These are phyloP conservation scores for Cyprinodon brontotheroides DNA, from an alignment of 2,113 vertebrate species.

Conservation along the genomic window DNA sequence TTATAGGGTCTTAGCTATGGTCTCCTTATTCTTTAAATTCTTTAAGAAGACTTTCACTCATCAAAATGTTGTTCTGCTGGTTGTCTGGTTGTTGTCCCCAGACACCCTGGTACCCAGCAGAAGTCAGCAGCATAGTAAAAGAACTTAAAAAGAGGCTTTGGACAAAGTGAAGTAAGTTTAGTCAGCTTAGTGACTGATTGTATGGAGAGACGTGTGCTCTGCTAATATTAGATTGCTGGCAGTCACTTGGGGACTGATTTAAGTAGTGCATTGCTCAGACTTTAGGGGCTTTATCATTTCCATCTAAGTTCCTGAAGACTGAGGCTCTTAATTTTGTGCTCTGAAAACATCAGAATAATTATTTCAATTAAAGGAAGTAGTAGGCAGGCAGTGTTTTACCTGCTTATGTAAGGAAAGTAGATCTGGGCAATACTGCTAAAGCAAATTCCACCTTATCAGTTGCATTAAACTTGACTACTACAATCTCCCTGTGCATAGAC, in stretches of 20 bases:
- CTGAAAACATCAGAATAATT: conserved; percentile 39
- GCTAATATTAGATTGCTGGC: conserved; percentile 79
- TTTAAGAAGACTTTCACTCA: conserved; percentile 48
- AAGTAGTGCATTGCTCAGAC: conserved; percentile 49
- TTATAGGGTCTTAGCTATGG: conserved; percentile 51
- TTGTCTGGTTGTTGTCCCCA: conserved; percentile 25
- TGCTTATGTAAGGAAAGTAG: conserved; percentile 13
- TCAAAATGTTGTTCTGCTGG: conserved; percentile 20
- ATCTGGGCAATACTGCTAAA: conserved; percentile 8
- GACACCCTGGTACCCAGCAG: conserved; percentile 47
- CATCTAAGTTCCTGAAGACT: conserved; percentile 26
- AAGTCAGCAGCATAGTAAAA: conserved; percentile 45
- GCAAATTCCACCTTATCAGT: background rate
- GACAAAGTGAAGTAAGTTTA: conserved; percentile 70
- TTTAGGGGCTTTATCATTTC: conserved; percentile 44
- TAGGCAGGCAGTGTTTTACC: conserved; percentile 28
- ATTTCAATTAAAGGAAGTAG: conserved; percentile 46
- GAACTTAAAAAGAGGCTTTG: conserved; percentile 51
- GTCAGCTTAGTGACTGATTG: conserved; percentile 69
- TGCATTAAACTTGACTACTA: background rate
- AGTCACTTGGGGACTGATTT: conserved; percentile 53
- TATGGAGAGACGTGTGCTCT: conserved; percentile 73
- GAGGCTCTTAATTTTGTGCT: conserved; percentile 6
- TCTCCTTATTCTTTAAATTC: conserved; percentile 46
- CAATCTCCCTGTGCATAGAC: no score